Base-by-base conservation (phyloP, 1,140 invertebrate genomes). In the Anoplolepis gracilipes region DNA sequence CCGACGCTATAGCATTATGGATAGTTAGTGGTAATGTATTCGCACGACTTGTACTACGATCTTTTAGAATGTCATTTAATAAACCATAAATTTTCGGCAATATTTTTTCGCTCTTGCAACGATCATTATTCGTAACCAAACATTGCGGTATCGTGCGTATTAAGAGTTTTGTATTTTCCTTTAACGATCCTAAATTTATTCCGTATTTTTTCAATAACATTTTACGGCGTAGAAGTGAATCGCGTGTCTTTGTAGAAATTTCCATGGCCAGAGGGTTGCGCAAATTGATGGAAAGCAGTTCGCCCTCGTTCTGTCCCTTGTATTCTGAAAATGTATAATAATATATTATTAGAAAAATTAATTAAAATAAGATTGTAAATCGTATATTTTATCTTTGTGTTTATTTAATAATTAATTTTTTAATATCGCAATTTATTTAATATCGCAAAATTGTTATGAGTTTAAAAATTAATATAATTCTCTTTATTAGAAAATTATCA, bases 1-100 rank as follows among this genome's bases (percentile, higher is more conserved):
- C 94, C 7, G 91, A 92, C 39, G 94, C 94, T 53, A 95, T 93
- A 6, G 92, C 94, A 65, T 93, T 91, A 84, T 94, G 92, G 75
- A 95, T 94, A 8, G 92, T 91, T 64, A 88, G 67, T 16, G 94
- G 94, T 36, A 95, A 85, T 88, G 91, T 77, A 33, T 78, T 85
- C 2, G 89, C 81, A 55, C 61, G 39, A 79, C 53, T 86, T 16
- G 86, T 73, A 39, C 61, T 90, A 16, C 92, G 75, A 72, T 89
- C 92, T 39, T 93, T 87, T 39, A 88, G 33, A 53, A 95, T 82
- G 90, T 95, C 94, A 2, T 86, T 55, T 16, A 95, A 65, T 30
- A 95, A 91, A 53, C 88, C 85, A 61, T 55, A 73, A 7, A 92
- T 88, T 7, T 85, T 91, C 13, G 75, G 67, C n/a, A 84, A 69